phyloP scores from a whole-genome alignment of 1,140 invertebrate species.

The Lordiphosa mommai region DNA sequence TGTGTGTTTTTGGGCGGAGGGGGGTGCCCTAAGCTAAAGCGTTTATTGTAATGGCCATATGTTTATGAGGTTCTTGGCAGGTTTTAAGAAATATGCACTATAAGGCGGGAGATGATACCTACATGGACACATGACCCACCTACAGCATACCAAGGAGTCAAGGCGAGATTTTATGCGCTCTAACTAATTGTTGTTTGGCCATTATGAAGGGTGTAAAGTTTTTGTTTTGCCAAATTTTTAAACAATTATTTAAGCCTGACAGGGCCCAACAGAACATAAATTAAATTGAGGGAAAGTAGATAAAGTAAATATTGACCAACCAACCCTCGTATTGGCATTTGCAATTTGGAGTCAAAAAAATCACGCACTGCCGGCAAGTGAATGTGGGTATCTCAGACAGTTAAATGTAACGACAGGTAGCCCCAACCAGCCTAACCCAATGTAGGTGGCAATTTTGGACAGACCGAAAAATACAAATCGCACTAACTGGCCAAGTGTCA shows the following conservation, averaged over 20 bases:
- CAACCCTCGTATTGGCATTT: constrained; percentile 41
- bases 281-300: too few relatives aligned
- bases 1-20: constrained; percentile 20
- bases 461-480: constrained; percentile 13
- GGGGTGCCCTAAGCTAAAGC: constrained; percentile 55
- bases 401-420: too few relatives aligned
- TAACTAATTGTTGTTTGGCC: too few relatives aligned
- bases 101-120: constrained; percentile 34
- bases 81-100: constrained; percentile 52
- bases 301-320: too few relatives aligned
- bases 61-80: constrained; percentile 57
- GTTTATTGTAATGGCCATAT: constrained; percentile 58
- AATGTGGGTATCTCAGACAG: constrained; percentile 48
- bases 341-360: constrained; percentile 35
- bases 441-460: constrained; percentile 55
- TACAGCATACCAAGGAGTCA: constrained; percentile 13
- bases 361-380: constrained; percentile 62
- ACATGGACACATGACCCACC: not conserved
- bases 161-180: constrained; percentile 20
- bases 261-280: too few relatives aligned
- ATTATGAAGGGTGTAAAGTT: too few relatives aligned
- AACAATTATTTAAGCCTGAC: too few relatives aligned
- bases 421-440: constrained; percentile 20
- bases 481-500: constrained; percentile 66
- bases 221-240: too few relatives aligned